Evolutionary conservation across 2,888 invertebrate species (phyloP).

Genomic region (Perizoma flavofasciatum): DNA sequence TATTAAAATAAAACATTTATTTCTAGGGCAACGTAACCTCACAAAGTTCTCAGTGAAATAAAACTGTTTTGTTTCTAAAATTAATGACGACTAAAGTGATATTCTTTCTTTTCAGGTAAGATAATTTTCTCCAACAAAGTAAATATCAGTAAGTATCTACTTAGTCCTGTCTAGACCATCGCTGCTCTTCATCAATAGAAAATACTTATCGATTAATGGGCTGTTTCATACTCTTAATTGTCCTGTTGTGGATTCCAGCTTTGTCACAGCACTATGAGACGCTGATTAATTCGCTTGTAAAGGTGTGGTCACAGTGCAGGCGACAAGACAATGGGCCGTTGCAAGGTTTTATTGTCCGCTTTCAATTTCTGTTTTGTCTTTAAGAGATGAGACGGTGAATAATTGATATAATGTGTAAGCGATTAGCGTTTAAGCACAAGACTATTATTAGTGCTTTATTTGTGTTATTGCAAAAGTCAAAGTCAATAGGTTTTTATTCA

Average conservation of each 20-base stretch:
- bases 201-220: conserved; percentile 34
- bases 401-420: too few relatives aligned
- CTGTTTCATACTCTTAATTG: conserved; percentile 27
- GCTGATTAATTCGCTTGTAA: conserved; percentile 33
- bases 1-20: too few relatives aligned
- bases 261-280: conserved; percentile 30
- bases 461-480: too few relatives aligned
- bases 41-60: too few relatives aligned
- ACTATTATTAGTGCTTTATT: too few relatives aligned
- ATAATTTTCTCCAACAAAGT: not conserved
- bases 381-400: too few relatives aligned
- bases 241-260: conserved; percentile 26
- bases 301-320: conserved; percentile 5
- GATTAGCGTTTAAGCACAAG: too few relatives aligned
- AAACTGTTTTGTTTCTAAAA: too few relatives aligned
- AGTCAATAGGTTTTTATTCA: too few relatives aligned
- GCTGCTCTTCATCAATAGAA: conserved; percentile 22
- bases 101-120: not conserved
- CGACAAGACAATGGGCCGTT: not conserved
- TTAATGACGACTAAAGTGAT: too few relatives aligned
- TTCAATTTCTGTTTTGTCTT: too few relatives aligned
- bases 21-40: too few relatives aligned
- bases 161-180: conserved; percentile 14
- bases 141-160: not conserved
- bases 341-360: not conserved